Base-by-base conservation (phyloP, 1,140 invertebrate genomes). In the Drosophila triauraria region DNA sequence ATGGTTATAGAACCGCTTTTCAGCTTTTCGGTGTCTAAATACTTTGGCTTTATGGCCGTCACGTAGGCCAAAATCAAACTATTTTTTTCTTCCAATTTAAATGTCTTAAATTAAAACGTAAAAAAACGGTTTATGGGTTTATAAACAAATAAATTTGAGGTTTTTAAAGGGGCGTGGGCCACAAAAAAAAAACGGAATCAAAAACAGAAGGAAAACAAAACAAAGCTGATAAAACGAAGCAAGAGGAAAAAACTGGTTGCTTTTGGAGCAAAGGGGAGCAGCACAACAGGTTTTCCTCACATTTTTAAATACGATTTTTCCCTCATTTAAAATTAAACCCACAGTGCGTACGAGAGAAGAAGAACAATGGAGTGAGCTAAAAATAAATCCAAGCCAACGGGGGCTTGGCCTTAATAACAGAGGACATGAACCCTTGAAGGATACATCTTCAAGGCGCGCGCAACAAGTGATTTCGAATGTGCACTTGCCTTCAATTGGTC, bases 161-260 rank as follows among this genome's bases (percentile, higher is more conserved):
- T 44, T 53, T 64, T 71, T 42, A 42, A 46, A 54, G 63, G 71
- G 70, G 76, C 63, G 59, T 75, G 71, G 56, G 63, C 30, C 44
- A 50, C 60, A 62, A 54, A 62, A 61, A 61, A 50, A 23, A 75
- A 69, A 50, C 68, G 8, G 58, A 54, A 30, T 53, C 32, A 8
- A 58, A 69, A 75, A 40, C 53, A 56, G 32, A 58, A 40, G 8
- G 27, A 74, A 61, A 76, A 62, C 38, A 75, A 68, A 69, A 80
- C 43, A 51, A 57, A 57, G 67, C 59, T 54, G 51, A 85, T 65
- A 85, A 78, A 70, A 44, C 35, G 35, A 63, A 46, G n/a, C 53
- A 68, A 38, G 67, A 48, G 70, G 40, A 59, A n/a, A 58, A 87
- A 80, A 88, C 84, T 59, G 80, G 84, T 88, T 88, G 44, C 35